Evolutionary conservation across 92 coral and sea anemone genomes (phyloP).

Genomic region (Actinernus sp.): DNA sequence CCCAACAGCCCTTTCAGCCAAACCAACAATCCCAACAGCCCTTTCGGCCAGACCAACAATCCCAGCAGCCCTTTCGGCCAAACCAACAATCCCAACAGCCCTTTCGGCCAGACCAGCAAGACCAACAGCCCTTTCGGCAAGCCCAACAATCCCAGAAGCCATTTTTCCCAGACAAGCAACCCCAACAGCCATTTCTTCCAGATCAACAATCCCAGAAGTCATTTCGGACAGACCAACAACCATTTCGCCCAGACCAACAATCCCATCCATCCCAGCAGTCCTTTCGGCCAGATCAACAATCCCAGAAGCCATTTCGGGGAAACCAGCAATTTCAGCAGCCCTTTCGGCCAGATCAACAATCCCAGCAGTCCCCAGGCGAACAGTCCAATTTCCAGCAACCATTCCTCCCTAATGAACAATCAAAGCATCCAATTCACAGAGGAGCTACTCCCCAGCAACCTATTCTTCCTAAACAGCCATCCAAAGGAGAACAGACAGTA

Average conservation of each 20-base stretch:
- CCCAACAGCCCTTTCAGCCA: neutral
- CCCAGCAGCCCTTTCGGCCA: constrained; percentile 49
- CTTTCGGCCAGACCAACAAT: constrained; percentile 14
- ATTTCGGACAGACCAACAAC: constrained; percentile 37
- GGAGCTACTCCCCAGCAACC: constrained; percentile 11
- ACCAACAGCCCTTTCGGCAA: constrained; percentile 49
- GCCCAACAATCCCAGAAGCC: constrained; percentile 44
- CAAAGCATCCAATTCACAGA: neutral
- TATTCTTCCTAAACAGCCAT: neutral
- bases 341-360: constrained; percentile 15
- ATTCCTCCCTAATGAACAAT: constrained; percentile 18
- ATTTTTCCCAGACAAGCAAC: constrained; percentile 31
- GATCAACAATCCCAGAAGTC: constrained; percentile 32
- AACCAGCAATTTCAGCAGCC: constrained; percentile 27
- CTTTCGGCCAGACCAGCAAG: constrained; percentile 27
- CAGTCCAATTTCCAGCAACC: constrained; percentile 27
- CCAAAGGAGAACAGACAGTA: too few species aligned
- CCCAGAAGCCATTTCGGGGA: constrained; percentile 26
- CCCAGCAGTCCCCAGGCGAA: constrained; percentile 3
- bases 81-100: constrained; percentile 56
- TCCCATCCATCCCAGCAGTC: constrained; percentile 8
- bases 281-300: constrained; percentile 14
- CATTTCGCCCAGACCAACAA: constrained; percentile 2
- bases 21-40: constrained; percentile 30
- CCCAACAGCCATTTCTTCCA: constrained; percentile 34